These are phyloP conservation scores for Siniperca undulata DNA, from an alignment of 2,797 vertebrate species.

Conservation along the genomic window DNA sequence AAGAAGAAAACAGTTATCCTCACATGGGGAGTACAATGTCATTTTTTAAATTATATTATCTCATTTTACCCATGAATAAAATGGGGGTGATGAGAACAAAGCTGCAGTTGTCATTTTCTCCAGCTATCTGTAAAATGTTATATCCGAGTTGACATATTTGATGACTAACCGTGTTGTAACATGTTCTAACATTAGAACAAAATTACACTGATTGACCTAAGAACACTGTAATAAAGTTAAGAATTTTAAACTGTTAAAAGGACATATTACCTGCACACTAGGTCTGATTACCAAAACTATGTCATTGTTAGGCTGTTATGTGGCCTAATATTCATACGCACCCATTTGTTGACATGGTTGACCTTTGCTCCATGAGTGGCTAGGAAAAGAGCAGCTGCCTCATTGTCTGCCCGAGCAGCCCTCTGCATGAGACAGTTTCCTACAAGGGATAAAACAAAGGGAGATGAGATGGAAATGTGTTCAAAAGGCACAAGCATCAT, in stretches of 20 bases:
- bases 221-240: neutral
- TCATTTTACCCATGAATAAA: neutral
- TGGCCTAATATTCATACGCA: constrained; percentile 76
- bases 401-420: constrained; percentile 91
- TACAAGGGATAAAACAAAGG: constrained; percentile 56
- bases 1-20: neutral
- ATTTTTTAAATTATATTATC: neutral
- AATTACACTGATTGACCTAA: no score
- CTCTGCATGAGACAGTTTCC: constrained; percentile 97
- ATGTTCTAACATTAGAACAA: neutral
- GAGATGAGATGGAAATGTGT: neutral
- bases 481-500: neutral
- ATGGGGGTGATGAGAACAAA: neutral
- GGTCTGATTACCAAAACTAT: constrained; percentile 1
- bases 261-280: neutral
- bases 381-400: constrained; percentile 96
- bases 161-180: no score
- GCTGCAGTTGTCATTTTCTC: neutral
- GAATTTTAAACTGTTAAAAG: neutral
- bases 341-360: constrained; percentile 97
- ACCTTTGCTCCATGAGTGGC: constrained; percentile 95
- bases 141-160: neutral
- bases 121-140: neutral
- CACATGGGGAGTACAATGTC: neutral
- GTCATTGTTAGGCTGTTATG: neutral